A percentile compares a stretch with the other conserved stretches of the same genome.
phyloP scores from a whole-genome alignment of 2,888 invertebrate genomes.

The Gastrophysa polygoni region DNA sequence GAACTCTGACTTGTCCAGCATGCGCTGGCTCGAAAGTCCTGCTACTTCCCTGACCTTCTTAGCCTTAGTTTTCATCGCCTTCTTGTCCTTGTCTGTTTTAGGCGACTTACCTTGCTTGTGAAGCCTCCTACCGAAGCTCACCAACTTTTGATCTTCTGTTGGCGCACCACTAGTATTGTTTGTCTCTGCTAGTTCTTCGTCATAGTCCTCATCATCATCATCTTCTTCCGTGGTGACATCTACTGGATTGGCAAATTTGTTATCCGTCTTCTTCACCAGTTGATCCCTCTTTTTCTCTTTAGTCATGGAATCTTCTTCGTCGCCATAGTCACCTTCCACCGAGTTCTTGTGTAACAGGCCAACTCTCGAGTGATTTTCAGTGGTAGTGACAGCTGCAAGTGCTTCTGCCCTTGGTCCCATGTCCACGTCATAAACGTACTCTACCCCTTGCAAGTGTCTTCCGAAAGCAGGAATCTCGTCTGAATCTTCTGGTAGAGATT shows the following conservation, averaged over 20 bases:
- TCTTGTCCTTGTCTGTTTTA: neutral
- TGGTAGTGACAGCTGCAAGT: slow-evolving; percentile 7
- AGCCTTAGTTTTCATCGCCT: neutral
- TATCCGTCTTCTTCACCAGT: slow-evolving; percentile 36
- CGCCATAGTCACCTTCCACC: slow-evolving; percentile 42
- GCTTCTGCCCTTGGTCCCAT: slow-evolving; percentile 15
- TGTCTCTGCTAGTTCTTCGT: slow-evolving; percentile 26
- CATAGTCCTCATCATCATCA: slow-evolving; percentile 25
- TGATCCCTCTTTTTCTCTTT: slow-evolving; percentile 23
- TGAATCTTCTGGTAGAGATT: slow-evolving; percentile 7
- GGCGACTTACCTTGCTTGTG: slow-evolving; percentile 21
- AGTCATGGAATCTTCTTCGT: slow-evolving; percentile 40
- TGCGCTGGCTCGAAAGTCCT: neutral
- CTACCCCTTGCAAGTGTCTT: slow-evolving; percentile 32
- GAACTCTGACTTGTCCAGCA: slow-evolving; percentile 35
- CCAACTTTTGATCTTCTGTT: slow-evolving; percentile 10
- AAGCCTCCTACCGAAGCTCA: slow-evolving; percentile 4
- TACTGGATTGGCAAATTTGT: slow-evolving; percentile 35
- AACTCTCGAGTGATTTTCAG: slow-evolving; percentile 7
- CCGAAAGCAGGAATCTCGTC: slow-evolving; percentile 30
- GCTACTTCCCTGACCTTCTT: slow-evolving; percentile 14
- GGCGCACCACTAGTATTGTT: slow-evolving; percentile 16
- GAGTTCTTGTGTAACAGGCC: slow-evolving; percentile 22
- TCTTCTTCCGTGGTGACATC: slow-evolving; percentile 25
- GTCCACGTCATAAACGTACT: slow-evolving; percentile 35